Evolutionary conservation across 2,797 vertebrate genomes (phyloP), one percentile per base, ranked within the genome.

Genomic region (Anguilla pacifica): DNA sequence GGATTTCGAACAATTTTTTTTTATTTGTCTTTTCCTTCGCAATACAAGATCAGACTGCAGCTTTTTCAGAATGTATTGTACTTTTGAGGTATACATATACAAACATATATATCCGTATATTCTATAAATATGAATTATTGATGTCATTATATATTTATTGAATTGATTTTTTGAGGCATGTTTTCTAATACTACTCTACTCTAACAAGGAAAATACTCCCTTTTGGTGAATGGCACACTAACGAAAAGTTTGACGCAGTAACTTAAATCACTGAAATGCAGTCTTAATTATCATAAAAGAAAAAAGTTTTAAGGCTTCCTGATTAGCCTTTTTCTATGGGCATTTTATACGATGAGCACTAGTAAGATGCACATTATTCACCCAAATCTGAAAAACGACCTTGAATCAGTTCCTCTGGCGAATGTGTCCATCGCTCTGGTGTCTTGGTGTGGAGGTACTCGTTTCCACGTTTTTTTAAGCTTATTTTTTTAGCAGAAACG

Each of bases 81-180:
- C 55, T 61, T 61, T 61, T 67, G 57, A 90, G 22, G 84, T 86
- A 89, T 79, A 88, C 79, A 86, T 28, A 79, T 11, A 87, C 83
- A 89, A 57, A 53, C 61, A 83, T 22, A 86, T 74, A 87, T 10
- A 88, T 64, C 86, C 84, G 88, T 72, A 88, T 86, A 90, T 87
- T 88, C 87, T 87, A 90, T 85, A 89, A 88, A 89, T 87, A 57
- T 70, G 74, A 91, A 84, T 91, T 91, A 88, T 90, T 94, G 88
- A 93, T 86, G 87, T 88, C 89, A 77, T 89, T 90, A 90, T 93
- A 39, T 86, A 86, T 88, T 89, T 86, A 88, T 79, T 82, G 72
- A 84, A 86, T 25, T n/a, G 35, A 81, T 70, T 39, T 85, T 72
- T 85, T 64, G 83, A 86, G 77, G 74, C 85, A 85, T 87, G 19